phyloP scores from a whole-genome alignment of 2,113 vertebrate species.

The Oreotrochilus melanogaster region DNA sequence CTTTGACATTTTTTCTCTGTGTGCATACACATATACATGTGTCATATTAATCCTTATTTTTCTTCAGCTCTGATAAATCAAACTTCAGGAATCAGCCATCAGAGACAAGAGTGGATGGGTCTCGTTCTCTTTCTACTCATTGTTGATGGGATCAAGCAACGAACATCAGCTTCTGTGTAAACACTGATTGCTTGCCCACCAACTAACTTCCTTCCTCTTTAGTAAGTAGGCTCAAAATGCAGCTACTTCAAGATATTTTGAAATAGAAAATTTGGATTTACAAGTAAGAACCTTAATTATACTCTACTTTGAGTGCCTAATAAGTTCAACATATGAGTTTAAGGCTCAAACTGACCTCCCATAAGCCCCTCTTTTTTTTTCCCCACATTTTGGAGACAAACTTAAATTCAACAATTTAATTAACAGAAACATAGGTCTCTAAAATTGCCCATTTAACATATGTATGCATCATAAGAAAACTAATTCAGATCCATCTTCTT shows the following conservation, averaged over 20 bases:
- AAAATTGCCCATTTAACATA: not conserved
- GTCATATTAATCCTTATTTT: not conserved
- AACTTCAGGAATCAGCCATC: not conserved
- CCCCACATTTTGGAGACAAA: not conserved
- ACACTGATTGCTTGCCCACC: not conserved
- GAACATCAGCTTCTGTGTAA: not conserved
- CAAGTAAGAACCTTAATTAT: not conserved
- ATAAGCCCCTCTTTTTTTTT: not conserved
- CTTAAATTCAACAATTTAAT: not conserved
- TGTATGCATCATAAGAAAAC: not conserved
- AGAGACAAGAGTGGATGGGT: not conserved
- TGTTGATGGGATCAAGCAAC: not conserved
- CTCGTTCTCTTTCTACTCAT: not conserved
- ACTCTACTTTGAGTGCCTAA: not conserved
- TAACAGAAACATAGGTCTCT: not conserved
- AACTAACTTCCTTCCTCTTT: not conserved
- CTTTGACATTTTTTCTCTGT: not conserved
- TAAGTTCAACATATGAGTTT: accelerated
- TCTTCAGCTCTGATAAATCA: not conserved
- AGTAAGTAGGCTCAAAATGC: not conserved
- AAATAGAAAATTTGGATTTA: not conserved
- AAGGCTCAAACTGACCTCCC: not conserved
- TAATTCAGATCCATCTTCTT: not conserved
- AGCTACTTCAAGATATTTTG: not conserved
- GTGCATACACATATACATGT: not conserved